Evolutionary conservation across 1,140 invertebrate species (phyloP), one percentile per base, ranked within the genome.

Genomic region (Melanaphis sacchari): DNA sequence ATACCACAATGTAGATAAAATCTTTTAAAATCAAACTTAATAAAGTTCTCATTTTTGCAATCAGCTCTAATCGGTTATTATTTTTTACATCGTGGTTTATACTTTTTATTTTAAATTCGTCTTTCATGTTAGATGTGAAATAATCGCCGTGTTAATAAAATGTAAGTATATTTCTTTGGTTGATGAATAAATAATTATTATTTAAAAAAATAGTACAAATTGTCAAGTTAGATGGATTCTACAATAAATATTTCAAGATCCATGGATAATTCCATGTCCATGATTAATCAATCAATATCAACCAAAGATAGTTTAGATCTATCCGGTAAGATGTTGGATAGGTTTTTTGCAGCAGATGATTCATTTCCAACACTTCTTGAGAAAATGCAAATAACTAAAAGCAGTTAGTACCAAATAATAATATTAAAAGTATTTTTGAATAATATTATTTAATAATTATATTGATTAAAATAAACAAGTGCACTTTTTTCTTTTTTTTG

Each of bases 291-390:
- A 43, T 76, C 93, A 41, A 84, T 91, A 41, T 54, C 90, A 87
- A 22, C 85, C n/a, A 95, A 97, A 85, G 96, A 97, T 94, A 96
- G 96, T 59, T 95, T 97, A 94, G 97, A 97, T 95, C 95, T 97
- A 94, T 97, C 97, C 90, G 97, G 97, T 18, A 96, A 97, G 94
- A 96, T 97, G 94, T 95, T 98, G 22, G 97, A 98, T 95, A 97
- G 96, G 94, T 97, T 96, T 93, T 96, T 97, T 94, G 95, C 95
- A 81, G 95, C 96, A 93, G 97, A 98, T 95, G 97, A 96, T 94
- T 96, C 96, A 95, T 97, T 97, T 95, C 97, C 97, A 94, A 96
- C 96, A 52, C 96, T 98, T 94, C 95, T 96, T 90, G 96, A 96
- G 94, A 95, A 95, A 59, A 95, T 96, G 94, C 95, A 96, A 94